Percentiles rank a stretch among this genome's conserved stretches.
These are phyloP conservation scores for Mamestra brassicae DNA, from an alignment of 2,888 invertebrate species.

Conservation along the genomic window DNA sequence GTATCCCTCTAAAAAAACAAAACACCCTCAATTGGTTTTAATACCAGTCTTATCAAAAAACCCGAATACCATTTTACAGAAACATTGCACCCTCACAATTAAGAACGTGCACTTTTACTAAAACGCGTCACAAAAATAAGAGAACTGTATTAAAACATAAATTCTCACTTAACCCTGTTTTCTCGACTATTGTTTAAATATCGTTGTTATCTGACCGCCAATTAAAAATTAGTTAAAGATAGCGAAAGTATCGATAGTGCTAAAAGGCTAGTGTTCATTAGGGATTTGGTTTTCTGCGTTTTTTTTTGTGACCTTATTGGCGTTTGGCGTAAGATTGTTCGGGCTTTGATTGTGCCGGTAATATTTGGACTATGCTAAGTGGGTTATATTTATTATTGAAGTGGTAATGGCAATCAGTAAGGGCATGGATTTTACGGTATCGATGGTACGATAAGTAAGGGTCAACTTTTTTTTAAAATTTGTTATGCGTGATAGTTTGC, in stretches of 20 bases:
- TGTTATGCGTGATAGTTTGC: too few species aligned
- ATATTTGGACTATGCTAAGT: constrained; percentile 48
- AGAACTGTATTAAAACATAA: constrained; percentile 78
- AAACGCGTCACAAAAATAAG: constrained; percentile 53
- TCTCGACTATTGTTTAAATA: constrained; percentile 84
- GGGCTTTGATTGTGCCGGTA: constrained; percentile 49
- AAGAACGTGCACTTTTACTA: constrained; percentile 39
- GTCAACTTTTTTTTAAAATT: background rate
- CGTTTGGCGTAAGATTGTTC: constrained; percentile 27
- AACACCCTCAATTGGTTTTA: background rate
- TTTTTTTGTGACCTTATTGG: constrained; percentile 50
- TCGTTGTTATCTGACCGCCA: constrained; percentile 76
- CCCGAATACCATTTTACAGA: constrained; percentile 44
- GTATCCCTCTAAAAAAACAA: background rate
- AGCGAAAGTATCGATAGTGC: constrained; percentile 67
- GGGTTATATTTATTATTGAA: constrained; percentile 21
- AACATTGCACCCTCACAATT: constrained; percentile 45
- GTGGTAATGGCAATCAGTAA: constrained; percentile 14
- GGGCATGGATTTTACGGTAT: constrained; percentile 10
- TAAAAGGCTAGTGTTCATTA: constrained; percentile 69
- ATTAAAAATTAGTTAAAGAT: constrained; percentile 83
- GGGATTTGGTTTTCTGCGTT: constrained; percentile 56
- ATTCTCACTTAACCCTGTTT: constrained; percentile 84
- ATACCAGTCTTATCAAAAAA: constrained; percentile 33
- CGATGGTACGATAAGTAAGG: background rate